Conservation (phyloP, 64 coral and sea anemone species). For the Actinia tenebrosa region DNA sequence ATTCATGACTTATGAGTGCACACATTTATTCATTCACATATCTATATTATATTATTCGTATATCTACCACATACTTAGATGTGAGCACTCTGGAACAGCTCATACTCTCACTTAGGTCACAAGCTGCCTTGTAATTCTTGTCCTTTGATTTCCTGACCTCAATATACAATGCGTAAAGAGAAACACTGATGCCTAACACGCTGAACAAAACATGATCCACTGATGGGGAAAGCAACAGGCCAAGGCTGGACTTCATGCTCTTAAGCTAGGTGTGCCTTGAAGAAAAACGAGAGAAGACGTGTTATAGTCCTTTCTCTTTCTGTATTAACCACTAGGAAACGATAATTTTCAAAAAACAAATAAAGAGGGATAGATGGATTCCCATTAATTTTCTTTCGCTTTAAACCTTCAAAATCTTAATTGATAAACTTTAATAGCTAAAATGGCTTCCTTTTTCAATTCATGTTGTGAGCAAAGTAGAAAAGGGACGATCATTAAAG, state of each 20-base stretch:
- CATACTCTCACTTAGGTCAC: conserved; percentile 75
- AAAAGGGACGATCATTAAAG: background rate
- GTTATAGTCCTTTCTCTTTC: background rate
- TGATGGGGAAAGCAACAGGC: conserved; percentile 20
- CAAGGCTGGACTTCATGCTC: background rate
- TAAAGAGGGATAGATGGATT: too few species aligned
- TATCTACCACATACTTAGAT: conserved; percentile 30
- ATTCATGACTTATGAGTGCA: too few species aligned
- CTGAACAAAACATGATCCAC: conserved; percentile 52
- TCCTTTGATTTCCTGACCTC: conserved; percentile 64
- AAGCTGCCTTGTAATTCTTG: conserved; percentile 61
- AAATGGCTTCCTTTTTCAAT: background rate
- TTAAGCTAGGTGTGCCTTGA: background rate
- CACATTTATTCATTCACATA: too few species aligned
- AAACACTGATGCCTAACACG: conserved; percentile 58
- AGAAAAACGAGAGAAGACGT: background rate
- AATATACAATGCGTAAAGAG: conserved; percentile 71
- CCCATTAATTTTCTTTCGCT: too few species aligned
- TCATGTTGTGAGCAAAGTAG: too few species aligned
- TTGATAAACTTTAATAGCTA: background rate
- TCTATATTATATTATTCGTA: too few species aligned
- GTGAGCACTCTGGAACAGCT: conserved; percentile 77
- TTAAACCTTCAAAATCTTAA: background rate
- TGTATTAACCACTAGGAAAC: too few species aligned
- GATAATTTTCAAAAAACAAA: too few species aligned